Base-by-base conservation (phyloP, 2,888 invertebrate species). In the Muschampia plurimacula region DNA sequence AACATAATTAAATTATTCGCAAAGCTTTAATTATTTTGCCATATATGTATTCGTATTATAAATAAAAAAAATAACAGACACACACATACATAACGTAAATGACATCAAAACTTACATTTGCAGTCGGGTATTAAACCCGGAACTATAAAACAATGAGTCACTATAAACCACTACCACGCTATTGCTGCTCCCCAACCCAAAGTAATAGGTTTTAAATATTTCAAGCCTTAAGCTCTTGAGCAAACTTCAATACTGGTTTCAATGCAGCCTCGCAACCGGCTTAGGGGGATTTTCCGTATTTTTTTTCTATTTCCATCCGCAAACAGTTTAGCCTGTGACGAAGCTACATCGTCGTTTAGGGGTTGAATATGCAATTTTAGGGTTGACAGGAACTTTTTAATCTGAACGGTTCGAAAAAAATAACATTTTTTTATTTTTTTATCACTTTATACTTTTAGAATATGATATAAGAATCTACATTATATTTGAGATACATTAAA, bases 351-450 rank as follows among this genome's bases (percentile, higher is more conserved):
- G 49, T 13, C 49, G n/a, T 49, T 49, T 49, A 49, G 49, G 49
- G 49, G 49, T 49, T 49, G 49, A 49, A 49, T 49, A 49, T 46
- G 46, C 46, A 49, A 49, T 49, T 49, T 49, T 49, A 49, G 49
- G 49, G 3, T 3, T 6, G n/a, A 4, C 13, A 0, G 49, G 13
- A 13, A 13, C 13, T 49, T 49, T 49, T 49, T 49, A 49, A 49
- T 49, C 49, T 49, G 49, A 3, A 5, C 0, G 13, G 6, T 39
- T 4, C 7, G 39, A 6, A 7, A 6, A 7, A 9, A 44, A 44
- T 0, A 5, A 5, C 0, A 6, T 9, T 44, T 9, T 8, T 44
- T 44, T 9, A 6, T 6, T 39, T 39, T 39, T 39, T 7, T 39
- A 39, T 22, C 22, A 22, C 22, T 22, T 22, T 22, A 0, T 22